These are phyloP conservation scores for Otolemur garnettii DNA, from an alignment of 2,113 vertebrate species.

Conservation along the genomic window DNA sequence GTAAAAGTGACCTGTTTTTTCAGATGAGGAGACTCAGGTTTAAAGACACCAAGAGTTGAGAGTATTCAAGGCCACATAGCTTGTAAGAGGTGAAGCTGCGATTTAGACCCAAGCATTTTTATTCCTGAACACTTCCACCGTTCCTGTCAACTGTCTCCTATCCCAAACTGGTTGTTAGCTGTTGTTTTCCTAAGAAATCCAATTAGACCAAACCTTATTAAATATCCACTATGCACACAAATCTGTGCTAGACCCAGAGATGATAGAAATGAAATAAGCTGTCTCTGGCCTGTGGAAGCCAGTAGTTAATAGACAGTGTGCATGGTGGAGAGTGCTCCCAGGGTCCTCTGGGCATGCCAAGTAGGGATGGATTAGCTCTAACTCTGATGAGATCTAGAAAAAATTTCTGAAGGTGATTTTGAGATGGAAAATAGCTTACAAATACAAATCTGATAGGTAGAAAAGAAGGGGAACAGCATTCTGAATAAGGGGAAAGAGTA, in stretches of 20 bases:
- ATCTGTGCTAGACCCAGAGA: background rate
- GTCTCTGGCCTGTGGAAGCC: background rate
- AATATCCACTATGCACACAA: background rate
- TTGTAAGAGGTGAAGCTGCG: background rate
- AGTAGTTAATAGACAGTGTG: background rate
- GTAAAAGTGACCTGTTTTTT: background rate
- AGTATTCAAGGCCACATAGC: background rate
- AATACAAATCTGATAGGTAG: background rate
- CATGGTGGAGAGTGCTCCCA: background rate
- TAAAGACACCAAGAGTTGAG: background rate
- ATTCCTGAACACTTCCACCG: background rate
- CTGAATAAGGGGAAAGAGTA: background rate
- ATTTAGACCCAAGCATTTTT: background rate
- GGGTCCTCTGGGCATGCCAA: background rate
- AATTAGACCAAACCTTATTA: background rate
- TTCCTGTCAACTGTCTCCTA: background rate
- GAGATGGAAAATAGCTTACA: background rate
- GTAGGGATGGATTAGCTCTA: background rate
- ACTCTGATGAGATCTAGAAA: background rate
- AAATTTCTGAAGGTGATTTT: conserved; percentile 15
- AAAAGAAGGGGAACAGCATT: background rate
- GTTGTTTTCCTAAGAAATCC: conserved; percentile 38
- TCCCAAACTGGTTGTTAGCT: background rate
- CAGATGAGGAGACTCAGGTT: background rate
- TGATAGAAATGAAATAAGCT: background rate